A percentile compares a stretch with the other conserved stretches of the same genome.
phyloP scores from a whole-genome alignment of 2,113 vertebrate species.

The Martes martes region DNA sequence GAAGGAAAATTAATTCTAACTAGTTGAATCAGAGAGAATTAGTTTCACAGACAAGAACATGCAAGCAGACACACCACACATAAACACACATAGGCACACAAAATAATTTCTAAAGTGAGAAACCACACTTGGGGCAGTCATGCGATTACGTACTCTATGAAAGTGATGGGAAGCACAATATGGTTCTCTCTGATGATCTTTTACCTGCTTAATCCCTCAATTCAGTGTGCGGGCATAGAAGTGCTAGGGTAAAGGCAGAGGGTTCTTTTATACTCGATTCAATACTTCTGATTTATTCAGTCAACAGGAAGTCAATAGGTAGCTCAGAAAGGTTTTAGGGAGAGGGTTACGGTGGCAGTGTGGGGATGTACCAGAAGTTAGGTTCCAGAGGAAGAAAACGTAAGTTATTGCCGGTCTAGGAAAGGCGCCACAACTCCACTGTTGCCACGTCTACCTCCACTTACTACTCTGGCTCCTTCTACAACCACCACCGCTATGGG shows the following conservation, averaged over 20 bases:
- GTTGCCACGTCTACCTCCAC: fast-evolving
- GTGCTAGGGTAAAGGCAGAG: not conserved
- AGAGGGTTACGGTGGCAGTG: not conserved
- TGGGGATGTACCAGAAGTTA: not conserved
- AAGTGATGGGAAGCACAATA: not conserved
- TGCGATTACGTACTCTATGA: not conserved
- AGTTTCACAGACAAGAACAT: not conserved
- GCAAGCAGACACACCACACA: not conserved
- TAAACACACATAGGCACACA: not conserved
- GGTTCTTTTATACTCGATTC: not conserved
- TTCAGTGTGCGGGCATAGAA: not conserved
- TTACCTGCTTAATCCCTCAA: not conserved
- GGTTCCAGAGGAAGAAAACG: not conserved
- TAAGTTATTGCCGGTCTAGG: not conserved
- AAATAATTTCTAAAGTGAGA: not conserved
- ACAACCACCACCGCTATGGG: not conserved
- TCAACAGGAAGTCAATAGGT: not conserved
- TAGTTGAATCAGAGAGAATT: not conserved
- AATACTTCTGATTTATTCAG: not conserved
- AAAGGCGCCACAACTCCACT: not conserved
- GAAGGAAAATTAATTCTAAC: not conserved
- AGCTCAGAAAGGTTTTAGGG: not conserved
- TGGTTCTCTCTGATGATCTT: not conserved
- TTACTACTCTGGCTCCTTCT: not conserved
- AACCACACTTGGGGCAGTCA: not conserved